Base-by-base conservation (phyloP, 2,113 vertebrate species). In the Xerus inauris region DNA sequence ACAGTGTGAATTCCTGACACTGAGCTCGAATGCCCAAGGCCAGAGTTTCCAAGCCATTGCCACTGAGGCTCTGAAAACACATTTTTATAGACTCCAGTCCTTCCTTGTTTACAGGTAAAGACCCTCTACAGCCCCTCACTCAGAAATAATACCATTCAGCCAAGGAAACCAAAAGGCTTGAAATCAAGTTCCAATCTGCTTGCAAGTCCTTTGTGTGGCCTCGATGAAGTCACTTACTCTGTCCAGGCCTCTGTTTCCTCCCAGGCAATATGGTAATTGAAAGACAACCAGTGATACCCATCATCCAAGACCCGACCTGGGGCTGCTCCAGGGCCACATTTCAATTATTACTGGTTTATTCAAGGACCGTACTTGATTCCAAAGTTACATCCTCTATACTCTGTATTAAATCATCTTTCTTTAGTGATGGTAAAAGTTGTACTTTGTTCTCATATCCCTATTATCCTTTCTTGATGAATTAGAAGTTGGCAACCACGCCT, bases 291-390 rank as follows among this genome's bases (percentile, higher is more conserved):
- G 38, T 5, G 49, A 81, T 0, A 20, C 2, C 19, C 28, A 22
- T 5, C 26, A 32, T 67, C 30, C 40, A 54, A 85, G 84, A 62
- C 54, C 26, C 22, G 75, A 62, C 47, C 26, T 26, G 17, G 24
- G 17, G 10, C 26, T 62, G n/a, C 6, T 17, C 26, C 71, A 54
- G 40, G 11, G 38, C 17, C 28, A 45, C 0, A 0, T 65, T 38
- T 89, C 73, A 67, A 79, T 40, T 83, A 57, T 45, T 20, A 28
- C 30, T 28, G n/a, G n/a, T 35, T 67, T 62, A 64, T 51, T 73
- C 42, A 9, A 67, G 24, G 45, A 51, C 28, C 35, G 0, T 6
- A 45, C 30, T 14, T 22, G 28, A n/a, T n/a, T 73, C 42, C 32
- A 22, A 47, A 40, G 38, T 32, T 22, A 4, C 14, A 35, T 35